Evolutionary conservation across 1,140 invertebrate species (phyloP), one percentile per base, ranked within the genome.

Genomic region (Hestina assimilis): DNA sequence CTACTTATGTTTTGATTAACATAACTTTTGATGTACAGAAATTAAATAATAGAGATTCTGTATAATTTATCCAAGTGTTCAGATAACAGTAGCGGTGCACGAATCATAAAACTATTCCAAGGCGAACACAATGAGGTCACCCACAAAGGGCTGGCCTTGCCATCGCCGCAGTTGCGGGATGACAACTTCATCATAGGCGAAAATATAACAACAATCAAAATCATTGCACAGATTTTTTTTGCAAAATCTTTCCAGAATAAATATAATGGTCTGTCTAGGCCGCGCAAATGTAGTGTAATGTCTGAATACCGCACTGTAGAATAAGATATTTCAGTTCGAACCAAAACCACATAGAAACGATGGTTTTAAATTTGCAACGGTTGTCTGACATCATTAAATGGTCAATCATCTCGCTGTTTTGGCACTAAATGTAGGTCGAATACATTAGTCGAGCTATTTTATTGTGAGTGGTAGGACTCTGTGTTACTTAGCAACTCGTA

Each of bases 61-160:
- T 33, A 46, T 35, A 69, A 69, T 75, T 63, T 72, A 66, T 54
- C 72, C 66, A 67, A 72, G 65, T 75, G 66, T 72, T 68, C 59
- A 84, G 75, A 81, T 77, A 83, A 83, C 64, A 75, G 63, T 58
- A 63, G 63, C 66, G 65, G 56, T 54, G 69, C 67, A 76, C 75
- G 68, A 83, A 83, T 84, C 80, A 79, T 81, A 72, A 82, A 87
- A 85, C 80, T 84, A 83, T 87, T 87, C 70, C 84, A 87, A 85
- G 82, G 81, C 74, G 66, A 85, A 67, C 68, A 63, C 73, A 83
- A 74, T 80, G 78, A 81, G 84, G 84, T 79, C 81, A 84, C 72
- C 72, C 72, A 83, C 75, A 78, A 80, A 85, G 82, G 84, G 79
- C 61, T 67, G 80, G 72, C 83, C 80, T 87, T 83, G 82, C 69